phyloP scores from a whole-genome alignment of 2,113 vertebrate species.

The Poicephalus gulielmi region DNA sequence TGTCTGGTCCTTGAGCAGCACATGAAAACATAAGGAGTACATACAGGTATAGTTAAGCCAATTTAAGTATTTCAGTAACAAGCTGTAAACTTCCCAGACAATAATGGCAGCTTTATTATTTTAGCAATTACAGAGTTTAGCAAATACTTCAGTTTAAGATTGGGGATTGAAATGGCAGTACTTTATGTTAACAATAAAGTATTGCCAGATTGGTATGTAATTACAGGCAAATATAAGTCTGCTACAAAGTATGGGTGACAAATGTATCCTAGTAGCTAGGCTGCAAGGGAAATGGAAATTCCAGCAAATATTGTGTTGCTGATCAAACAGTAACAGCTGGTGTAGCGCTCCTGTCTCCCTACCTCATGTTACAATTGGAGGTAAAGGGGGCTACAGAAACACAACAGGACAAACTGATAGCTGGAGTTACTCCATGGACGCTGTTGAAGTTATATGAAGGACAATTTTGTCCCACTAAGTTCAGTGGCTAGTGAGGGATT shows the following conservation, averaged over 20 bases:
- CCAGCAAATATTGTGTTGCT: constrained; percentile 27
- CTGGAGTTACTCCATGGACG: background rate
- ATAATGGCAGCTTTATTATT: constrained; percentile 48
- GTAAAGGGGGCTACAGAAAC: background rate
- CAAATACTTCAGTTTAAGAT: constrained; percentile 7
- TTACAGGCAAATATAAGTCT: constrained; percentile 50
- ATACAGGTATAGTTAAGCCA: background rate
- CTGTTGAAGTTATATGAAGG: background rate
- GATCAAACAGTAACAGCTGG: constrained; percentile 48
- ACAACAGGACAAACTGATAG: background rate
- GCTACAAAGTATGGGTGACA: constrained; percentile 48
- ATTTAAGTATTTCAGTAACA: background rate
- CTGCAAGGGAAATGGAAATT: constrained; percentile 55
- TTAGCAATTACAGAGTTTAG: constrained; percentile 36
- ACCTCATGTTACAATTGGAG: background rate
- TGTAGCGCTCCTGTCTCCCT: background rate
- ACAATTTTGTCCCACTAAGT: background rate
- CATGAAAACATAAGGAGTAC: background rate
- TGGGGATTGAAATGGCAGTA: constrained; percentile 30
- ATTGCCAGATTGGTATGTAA: constrained; percentile 50
- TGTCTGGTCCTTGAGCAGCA: background rate
- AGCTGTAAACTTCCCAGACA: constrained; percentile 12
- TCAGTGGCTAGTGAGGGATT: background rate
- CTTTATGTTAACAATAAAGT: constrained; percentile 53
- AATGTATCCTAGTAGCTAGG: constrained; percentile 19